phyloP scores from a whole-genome alignment of 2,888 invertebrate species.

The Drosophila neoperkinsi region DNA sequence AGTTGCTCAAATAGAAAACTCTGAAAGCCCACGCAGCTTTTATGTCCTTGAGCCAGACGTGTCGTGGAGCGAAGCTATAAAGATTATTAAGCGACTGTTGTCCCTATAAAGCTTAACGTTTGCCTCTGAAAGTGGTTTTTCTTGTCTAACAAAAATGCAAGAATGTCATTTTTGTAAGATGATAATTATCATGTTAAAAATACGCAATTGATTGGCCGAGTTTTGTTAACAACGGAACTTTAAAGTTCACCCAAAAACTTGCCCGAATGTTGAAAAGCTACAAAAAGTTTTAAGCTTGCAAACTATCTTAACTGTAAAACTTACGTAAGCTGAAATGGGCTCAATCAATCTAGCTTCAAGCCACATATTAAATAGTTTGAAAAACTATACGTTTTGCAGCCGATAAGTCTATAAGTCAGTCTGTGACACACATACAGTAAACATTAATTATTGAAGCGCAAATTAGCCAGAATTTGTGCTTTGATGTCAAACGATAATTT shows the following conservation, averaged over 20 bases:
- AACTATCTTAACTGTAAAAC: background rate
- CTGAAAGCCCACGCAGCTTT: constrained; percentile 28
- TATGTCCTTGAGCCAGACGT: constrained; percentile 44
- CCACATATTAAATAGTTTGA: background rate
- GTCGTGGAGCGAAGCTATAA: constrained; percentile 20
- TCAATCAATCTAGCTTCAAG: background rate
- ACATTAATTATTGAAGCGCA: constrained; percentile 1
- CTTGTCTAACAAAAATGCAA: constrained; percentile 25
- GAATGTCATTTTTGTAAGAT: background rate
- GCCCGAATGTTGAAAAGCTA: background rate
- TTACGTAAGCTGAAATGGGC: background rate
- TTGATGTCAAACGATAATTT: background rate
- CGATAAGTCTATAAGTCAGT: background rate
- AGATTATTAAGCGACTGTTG: constrained; percentile 41
- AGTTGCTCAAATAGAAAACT: constrained; percentile 40
- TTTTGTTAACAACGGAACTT: background rate
- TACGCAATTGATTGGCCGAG: background rate
- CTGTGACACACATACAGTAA: constrained; percentile 1
- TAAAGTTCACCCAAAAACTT: background rate
- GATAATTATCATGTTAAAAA: background rate
- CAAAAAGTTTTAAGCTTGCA: background rate
- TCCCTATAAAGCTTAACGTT: background rate
- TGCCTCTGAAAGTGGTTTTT: constrained; percentile 26
- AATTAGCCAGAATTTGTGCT: background rate
- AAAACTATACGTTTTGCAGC: background rate